Evolutionary conservation across 2,888 invertebrate genomes (phyloP).

Genomic region (Nowickia ferox): DNA sequence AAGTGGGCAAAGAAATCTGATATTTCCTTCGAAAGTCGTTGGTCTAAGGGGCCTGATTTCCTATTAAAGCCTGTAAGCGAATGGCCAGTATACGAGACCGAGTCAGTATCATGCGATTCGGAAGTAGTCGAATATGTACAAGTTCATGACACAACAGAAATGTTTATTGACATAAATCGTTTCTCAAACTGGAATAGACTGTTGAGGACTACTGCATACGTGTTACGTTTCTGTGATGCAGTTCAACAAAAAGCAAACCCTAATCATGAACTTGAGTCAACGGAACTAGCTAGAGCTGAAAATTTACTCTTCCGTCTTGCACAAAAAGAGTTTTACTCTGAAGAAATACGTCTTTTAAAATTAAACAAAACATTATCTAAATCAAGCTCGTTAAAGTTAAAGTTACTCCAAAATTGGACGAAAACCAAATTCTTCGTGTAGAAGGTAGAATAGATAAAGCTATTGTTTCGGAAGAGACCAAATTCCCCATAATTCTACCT

Average conservation of each 20-base stretch:
- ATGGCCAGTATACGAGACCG: constrained; percentile 32
- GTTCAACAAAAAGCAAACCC: background rate
- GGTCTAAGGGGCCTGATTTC: too few species aligned
- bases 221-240: too few species aligned
- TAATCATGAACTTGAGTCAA: background rate
- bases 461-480: too few species aligned
- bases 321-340: constrained; percentile 19
- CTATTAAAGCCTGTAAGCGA: constrained; percentile 31
- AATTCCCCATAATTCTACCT: too few species aligned
- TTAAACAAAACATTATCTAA: constrained; percentile 10
- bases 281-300: background rate
- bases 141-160: constrained; percentile 26
- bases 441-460: constrained; percentile 23
- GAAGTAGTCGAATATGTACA: constrained; percentile 13
- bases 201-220: too few species aligned
- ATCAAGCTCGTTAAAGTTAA: constrained; percentile 37
- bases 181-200: background rate
- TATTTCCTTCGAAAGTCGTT: constrained; percentile 51
- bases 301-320: background rate
- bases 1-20: constrained; percentile 55
- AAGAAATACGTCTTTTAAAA: constrained; percentile 39
- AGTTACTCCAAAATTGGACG: constrained; percentile 49
- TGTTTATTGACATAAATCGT: background rate
- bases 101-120: constrained; percentile 6
- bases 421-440: constrained; percentile 41